Evolutionary conservation across 2,888 invertebrate species (phyloP).

Genomic region (Hylaea fasciaria): DNA sequence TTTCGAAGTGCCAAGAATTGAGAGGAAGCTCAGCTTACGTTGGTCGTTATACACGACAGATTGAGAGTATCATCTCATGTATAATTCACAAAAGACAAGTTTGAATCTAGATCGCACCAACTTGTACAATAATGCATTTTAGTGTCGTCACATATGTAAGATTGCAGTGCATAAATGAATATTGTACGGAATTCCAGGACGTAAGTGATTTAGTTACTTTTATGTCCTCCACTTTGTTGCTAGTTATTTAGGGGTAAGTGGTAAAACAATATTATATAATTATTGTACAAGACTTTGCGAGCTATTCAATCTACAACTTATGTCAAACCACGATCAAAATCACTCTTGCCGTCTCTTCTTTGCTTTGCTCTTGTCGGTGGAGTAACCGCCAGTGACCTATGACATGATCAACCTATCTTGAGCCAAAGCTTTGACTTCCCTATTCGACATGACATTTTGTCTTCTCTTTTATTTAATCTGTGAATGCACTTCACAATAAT

Average conservation of each 20-base stretch:
- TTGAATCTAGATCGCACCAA: slow-evolving; percentile 63
- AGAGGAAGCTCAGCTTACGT: slow-evolving; percentile 49
- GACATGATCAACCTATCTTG: too few relatives aligned
- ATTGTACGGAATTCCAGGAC: slow-evolving; percentile 45
- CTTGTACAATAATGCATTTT: slow-evolving; percentile 47
- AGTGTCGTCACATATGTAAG: slow-evolving; percentile 52
- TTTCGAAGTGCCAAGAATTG: slow-evolving; percentile 4
- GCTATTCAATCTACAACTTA: too few relatives aligned
- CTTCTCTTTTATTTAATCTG: too few relatives aligned
- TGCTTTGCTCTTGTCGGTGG: slow-evolving; percentile 10
- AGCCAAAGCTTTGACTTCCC: too few relatives aligned
- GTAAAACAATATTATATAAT: too few relatives aligned
- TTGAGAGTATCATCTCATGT: slow-evolving; percentile 78
- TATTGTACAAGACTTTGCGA: too few relatives aligned
- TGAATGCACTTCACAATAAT: too few relatives aligned
- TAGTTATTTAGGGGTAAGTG: slow-evolving; percentile 17
- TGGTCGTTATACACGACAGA: slow-evolving; percentile 66
- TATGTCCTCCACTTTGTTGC: slow-evolving; percentile 35
- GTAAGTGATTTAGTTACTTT: slow-evolving; percentile 42
- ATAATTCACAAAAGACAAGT: slow-evolving; percentile 73
- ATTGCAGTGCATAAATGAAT: slow-evolving; percentile 74
- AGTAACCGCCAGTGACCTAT: too few relatives aligned
- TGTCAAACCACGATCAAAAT: too few relatives aligned
- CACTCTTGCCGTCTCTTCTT: too few relatives aligned
- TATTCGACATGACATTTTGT: too few relatives aligned